Evolutionary conservation across 1,140 invertebrate species (phyloP).

Genomic region (Penaeus indicus): DNA sequence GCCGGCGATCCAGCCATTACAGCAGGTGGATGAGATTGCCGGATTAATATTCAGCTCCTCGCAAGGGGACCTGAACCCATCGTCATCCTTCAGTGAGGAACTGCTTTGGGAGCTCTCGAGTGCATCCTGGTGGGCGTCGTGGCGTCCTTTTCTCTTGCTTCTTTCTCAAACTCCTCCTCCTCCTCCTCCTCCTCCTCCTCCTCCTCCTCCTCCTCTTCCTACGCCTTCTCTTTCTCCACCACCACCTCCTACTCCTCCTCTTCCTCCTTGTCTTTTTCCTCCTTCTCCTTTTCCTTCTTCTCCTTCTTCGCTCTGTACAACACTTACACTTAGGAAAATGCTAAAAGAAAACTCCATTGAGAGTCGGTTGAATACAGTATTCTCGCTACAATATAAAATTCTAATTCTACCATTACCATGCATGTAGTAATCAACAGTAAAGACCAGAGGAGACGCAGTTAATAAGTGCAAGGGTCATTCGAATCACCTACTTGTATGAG

Average conservation of each 20-base stretch:
- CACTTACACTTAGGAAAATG: conserved; percentile 14
- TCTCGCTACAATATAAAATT: conserved; percentile 17
- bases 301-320: not conserved
- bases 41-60: too few species aligned
- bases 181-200: conserved; percentile 4
- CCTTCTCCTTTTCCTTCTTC: not conserved
- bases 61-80: too few species aligned
- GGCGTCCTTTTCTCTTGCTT: not conserved
- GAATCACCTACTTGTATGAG: not conserved
- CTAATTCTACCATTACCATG: conserved; percentile 5
- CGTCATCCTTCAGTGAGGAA: too few species aligned
- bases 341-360: not conserved
- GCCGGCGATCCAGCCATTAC: too few species aligned
- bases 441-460: conserved; percentile 1
- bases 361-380: conserved; percentile 17
- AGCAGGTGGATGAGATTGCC: too few species aligned
- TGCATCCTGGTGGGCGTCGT: not conserved
- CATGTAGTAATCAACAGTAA: conserved; percentile 20
- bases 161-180: not conserved
- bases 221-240: not conserved
- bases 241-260: not conserved
- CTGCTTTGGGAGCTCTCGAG: too few species aligned
- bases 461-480: conserved; percentile 15
- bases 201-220: conserved; percentile 11
- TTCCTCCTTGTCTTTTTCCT: not conserved